A percentile compares a stretch with the other conserved stretches of the same genome.
Evolutionary conservation across 1,140 invertebrate species (phyloP).

Genomic region (Dendroctonus ponderosae): DNA sequence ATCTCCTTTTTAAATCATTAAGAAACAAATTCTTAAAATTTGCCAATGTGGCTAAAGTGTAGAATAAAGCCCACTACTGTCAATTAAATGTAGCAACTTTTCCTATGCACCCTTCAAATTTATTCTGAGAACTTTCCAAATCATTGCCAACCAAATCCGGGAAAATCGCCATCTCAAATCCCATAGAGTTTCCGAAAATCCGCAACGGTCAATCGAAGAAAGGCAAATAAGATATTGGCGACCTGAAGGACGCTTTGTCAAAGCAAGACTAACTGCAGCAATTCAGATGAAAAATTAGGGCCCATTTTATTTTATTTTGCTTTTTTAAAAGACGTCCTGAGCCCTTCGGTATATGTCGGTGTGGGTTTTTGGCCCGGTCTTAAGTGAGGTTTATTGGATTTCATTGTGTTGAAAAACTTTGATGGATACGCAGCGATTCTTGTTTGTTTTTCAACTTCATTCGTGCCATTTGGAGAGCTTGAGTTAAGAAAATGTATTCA

Average conservation of each 20-base stretch:
- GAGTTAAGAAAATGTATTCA: no score
- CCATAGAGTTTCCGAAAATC: background rate
- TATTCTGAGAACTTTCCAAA: background rate
- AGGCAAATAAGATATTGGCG: constrained; percentile 6
- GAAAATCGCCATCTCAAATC: background rate
- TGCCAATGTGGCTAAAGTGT: no score
- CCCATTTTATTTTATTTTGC: constrained; percentile 32
- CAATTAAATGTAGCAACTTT: no score
- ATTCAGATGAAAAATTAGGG: constrained; percentile 31
- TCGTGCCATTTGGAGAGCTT: no score
- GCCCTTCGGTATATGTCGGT: constrained; percentile 6
- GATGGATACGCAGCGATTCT: constrained; percentile 13
- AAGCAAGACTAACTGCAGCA: constrained; percentile 32
- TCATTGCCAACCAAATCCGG: background rate
- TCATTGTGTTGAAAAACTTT: constrained; percentile 29
- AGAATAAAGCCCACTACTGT: no score
- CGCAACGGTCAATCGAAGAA: constrained; percentile 1
- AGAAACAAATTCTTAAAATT: no score
- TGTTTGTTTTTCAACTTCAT: constrained; percentile 11
- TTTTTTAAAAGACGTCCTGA: constrained; percentile 23
- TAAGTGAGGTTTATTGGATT: constrained; percentile 31
- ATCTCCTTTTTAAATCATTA: no score
- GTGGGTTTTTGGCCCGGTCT: constrained; percentile 14
- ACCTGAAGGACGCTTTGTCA: constrained; percentile 24
- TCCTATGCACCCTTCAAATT: no score